Evolutionary conservation across 2,113 vertebrate species (phyloP), one percentile per base, ranked within the genome.

Genomic region (Neodon shergylaensis): DNA sequence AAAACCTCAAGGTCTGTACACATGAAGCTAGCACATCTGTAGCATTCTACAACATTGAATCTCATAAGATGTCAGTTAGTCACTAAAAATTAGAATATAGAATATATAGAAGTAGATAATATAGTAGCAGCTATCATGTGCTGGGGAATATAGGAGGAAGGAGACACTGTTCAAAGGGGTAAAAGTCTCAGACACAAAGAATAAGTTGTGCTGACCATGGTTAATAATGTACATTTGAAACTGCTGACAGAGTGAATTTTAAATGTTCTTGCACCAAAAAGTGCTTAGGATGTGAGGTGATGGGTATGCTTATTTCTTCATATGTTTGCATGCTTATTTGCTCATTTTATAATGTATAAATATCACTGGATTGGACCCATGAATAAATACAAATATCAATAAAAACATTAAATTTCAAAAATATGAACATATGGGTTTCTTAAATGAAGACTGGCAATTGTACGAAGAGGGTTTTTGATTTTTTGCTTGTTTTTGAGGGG

Each of bases 391-490:
- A 68, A 72, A 66, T 87, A 28, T 44, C 54, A 89, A 74, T 89
- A 73, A 94, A 90, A 73, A 42, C 26, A 76, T 89, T 89, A 82
- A 88, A 63, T 42, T 63, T 74, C 11, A 72, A 72, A 94, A 88
- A 73, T 39, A 47, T 86, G 36, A 81, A 72, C 12, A 16, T 73
- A 17, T 89, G 77, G 17, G 12, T 76, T 65, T 72, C 21, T 86
- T 87, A n/a, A 52, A 49, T 52, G 10, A 49, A 70, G 12, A 87
- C 3, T 36, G 33, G 49, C 31, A 68, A 68, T 68, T 66, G 12
- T 47, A 44, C 42, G 19, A 33, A 86, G 42, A 68, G 22, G 79
- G 36, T 39, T 83, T 63, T 83, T 12, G 16, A 36, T 24, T 58
- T 63, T 68, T 86, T 33, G 16, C 65, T 21, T 85, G 39, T 42